Conservation (phyloP, 1,140 invertebrate genomes). For the Pseudomyrmex sp. region DNA sequence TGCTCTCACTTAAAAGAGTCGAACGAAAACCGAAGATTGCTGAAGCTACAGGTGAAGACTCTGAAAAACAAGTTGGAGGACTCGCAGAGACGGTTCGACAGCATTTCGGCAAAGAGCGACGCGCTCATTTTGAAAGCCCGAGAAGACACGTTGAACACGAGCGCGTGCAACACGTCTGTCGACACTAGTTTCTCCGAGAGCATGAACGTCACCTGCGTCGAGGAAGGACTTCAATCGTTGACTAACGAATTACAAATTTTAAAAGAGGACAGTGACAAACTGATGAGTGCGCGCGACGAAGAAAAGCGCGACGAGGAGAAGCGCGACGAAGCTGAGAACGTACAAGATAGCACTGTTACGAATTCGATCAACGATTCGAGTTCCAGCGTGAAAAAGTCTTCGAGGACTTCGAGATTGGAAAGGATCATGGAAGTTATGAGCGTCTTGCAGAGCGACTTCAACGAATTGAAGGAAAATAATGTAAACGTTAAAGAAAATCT, state of each 20-base stretch:
- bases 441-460: constrained; percentile 47
- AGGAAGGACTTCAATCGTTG: constrained; percentile 56
- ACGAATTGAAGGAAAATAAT: constrained; percentile 49
- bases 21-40: constrained; percentile 66
- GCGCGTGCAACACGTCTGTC: constrained; percentile 32
- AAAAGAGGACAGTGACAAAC: constrained; percentile 52
- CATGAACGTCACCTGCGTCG: constrained; percentile 58
- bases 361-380: not conserved
- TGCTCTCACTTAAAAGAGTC: constrained; percentile 74
- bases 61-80: constrained; percentile 72
- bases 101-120: constrained; percentile 68
- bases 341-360: constrained; percentile 4
- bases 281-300: constrained; percentile 40
- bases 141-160: constrained; percentile 66
- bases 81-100: constrained; percentile 74
- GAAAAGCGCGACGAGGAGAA: constrained; percentile 63
- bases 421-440: constrained; percentile 31
- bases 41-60: constrained; percentile 75
- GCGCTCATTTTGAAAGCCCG: constrained; percentile 70
- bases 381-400: not conserved
- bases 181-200: constrained; percentile 51
- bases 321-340: constrained; percentile 54
- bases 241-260: constrained; percentile 56
- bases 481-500: constrained; percentile 14
- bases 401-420: constrained; percentile 25